Conservation (phyloP, 1,140 invertebrate species). For the Aradophagus sp. region DNA sequence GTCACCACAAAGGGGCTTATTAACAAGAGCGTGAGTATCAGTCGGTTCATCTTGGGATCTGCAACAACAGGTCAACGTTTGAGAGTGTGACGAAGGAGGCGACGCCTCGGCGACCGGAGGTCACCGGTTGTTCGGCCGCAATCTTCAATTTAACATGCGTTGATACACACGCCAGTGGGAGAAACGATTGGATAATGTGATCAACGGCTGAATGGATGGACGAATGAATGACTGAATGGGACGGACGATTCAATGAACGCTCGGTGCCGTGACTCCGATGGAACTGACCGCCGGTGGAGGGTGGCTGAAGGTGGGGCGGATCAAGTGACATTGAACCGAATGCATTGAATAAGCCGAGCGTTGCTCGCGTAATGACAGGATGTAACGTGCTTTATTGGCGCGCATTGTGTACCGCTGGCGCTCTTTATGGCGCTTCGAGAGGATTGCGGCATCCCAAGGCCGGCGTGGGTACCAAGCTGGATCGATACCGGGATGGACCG, state of each 20-base stretch:
- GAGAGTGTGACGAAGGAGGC: background rate
- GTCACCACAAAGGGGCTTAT: slow-evolving; percentile 61
- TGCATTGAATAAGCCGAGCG: slow-evolving; percentile 66
- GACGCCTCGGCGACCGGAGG: slow-evolving; percentile 40
- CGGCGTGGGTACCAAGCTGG: no score
- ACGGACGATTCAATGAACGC: slow-evolving; percentile 57
- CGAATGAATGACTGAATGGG: slow-evolving; percentile 61
- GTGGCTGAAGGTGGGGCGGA: slow-evolving; percentile 56
- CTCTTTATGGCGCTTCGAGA: no score
- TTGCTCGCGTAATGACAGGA: slow-evolving; percentile 71
- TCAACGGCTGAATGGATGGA: slow-evolving; percentile 62
- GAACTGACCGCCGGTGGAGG: slow-evolving; percentile 39
- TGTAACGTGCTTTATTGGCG: slow-evolving; percentile 56
- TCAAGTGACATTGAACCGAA: slow-evolving; percentile 72
- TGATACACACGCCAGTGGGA: slow-evolving; percentile 31
- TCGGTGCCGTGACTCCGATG: slow-evolving; percentile 38
- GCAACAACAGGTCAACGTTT: slow-evolving; percentile 10
- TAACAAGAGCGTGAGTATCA: slow-evolving; percentile 61
- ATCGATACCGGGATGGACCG: no score
- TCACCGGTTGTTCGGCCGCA: slow-evolving; percentile 50
- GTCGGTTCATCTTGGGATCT: slow-evolving; percentile 65
- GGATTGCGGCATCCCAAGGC: no score
- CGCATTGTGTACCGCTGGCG: no score
- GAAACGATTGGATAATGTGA: slow-evolving; percentile 57
- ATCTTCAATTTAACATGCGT: slow-evolving; percentile 66